Conservation (phyloP, 2,888 invertebrate genomes). For the Xylota segnis region DNA sequence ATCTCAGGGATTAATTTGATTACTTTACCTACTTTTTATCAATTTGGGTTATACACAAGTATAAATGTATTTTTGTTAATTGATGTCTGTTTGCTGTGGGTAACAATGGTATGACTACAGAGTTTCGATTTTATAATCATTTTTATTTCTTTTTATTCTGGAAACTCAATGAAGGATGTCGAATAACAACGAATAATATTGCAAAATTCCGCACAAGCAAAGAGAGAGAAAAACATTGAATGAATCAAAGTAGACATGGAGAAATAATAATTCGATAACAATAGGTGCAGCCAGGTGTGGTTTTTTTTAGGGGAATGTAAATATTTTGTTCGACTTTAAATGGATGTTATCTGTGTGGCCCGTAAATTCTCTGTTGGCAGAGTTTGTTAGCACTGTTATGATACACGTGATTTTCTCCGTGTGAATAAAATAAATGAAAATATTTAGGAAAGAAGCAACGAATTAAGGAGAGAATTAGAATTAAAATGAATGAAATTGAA, state of each 20-base stretch:
- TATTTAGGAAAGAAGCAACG: slow-evolving; percentile 6
- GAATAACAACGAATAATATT: slow-evolving; percentile 47
- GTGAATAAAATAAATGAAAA: slow-evolving; percentile 1
- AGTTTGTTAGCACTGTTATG: slow-evolving; percentile 22
- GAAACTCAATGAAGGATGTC: slow-evolving; percentile 55
- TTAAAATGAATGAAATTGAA: too few relatives aligned
- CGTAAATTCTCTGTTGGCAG: slow-evolving; percentile 8
- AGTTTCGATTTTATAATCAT: slow-evolving; percentile 61
- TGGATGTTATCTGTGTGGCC: not conserved
- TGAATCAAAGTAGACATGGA: slow-evolving; percentile 20
- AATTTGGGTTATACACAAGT: slow-evolving; percentile 33
- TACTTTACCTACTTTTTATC: slow-evolving; percentile 64
- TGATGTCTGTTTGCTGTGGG: slow-evolving; percentile 53
- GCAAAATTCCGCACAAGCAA: slow-evolving; percentile 46
- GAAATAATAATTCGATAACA: slow-evolving; percentile 41
- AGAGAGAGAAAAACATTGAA: slow-evolving; percentile 70
- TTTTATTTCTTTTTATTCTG: slow-evolving; percentile 23
- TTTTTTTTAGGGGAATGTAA: slow-evolving; percentile 42
- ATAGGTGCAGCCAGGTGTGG: slow-evolving; percentile 68
- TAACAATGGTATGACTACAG: slow-evolving; percentile 48
- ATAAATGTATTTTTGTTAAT: slow-evolving; percentile 59
- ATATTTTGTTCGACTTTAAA: slow-evolving; percentile 26
- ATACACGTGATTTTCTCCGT: slow-evolving; percentile 34
- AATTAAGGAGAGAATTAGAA: slow-evolving; percentile 44
- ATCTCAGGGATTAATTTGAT: slow-evolving; percentile 58